Conservation (phyloP, 2,888 invertebrate species). For the Pseudanteris insignis region DNA sequence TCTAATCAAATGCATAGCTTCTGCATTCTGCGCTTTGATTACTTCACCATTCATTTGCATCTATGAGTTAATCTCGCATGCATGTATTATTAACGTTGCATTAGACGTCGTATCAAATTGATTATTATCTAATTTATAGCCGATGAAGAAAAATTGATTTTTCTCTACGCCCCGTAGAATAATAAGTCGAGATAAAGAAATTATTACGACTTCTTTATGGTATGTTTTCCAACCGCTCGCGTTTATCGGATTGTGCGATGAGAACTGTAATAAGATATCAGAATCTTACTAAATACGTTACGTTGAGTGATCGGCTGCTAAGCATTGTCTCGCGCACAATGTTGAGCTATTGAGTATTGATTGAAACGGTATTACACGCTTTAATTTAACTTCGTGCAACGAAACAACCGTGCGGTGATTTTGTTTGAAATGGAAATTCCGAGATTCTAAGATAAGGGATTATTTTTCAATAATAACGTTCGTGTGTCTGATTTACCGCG, state of each 20-base stretch:
- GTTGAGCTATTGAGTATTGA: too few relatives aligned
- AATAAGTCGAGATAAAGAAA: constrained; percentile 26
- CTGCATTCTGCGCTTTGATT: constrained; percentile 38
- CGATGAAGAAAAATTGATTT: constrained; percentile 15
- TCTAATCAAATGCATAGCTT: constrained; percentile 35
- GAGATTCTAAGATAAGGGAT: too few relatives aligned
- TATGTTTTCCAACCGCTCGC: too few relatives aligned
- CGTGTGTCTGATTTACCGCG: too few relatives aligned
- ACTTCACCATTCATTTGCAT: constrained; percentile 41
- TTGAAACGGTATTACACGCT: too few relatives aligned
- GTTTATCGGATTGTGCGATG: too few relatives aligned
- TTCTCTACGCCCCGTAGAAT: constrained; percentile 21
- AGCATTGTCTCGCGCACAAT: too few relatives aligned
- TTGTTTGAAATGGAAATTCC: not conserved
- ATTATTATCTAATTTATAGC: constrained; percentile 38
- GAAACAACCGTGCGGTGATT: too few relatives aligned
- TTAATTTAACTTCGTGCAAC: too few relatives aligned
- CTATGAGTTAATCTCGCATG: constrained; percentile 29
- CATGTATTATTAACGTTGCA: constrained; percentile 31
- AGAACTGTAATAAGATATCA: constrained; percentile 3
- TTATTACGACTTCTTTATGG: constrained; percentile 1
- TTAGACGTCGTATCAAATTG: constrained; percentile 33
- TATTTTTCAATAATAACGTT: too few relatives aligned
- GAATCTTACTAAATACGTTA: not conserved
- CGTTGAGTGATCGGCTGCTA: not conserved